Evolutionary conservation across 2,113 vertebrate species (phyloP).

Genomic region (Brienomyrus brachyistius): DNA sequence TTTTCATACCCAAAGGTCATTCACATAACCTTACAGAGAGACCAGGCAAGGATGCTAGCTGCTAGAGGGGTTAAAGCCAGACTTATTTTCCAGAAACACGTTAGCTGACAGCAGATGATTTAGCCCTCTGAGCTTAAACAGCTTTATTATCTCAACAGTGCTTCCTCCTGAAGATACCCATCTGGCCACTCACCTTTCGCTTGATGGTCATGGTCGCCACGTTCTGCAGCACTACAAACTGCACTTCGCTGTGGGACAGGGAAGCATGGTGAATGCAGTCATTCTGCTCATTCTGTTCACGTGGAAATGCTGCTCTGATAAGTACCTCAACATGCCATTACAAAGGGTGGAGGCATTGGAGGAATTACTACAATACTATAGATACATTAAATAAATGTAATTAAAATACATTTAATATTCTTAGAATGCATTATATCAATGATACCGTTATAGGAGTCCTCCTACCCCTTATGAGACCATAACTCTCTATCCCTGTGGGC

Average conservation of each 20-base stretch:
- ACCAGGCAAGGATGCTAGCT: background rate
- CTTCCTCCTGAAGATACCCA: background rate
- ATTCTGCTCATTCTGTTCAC: too few relatives aligned
- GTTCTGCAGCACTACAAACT: constrained; percentile 94
- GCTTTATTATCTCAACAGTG: background rate
- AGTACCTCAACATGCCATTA: background rate
- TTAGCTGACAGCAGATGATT: background rate
- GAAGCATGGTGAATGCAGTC: background rate
- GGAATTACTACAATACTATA: background rate
- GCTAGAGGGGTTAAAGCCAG: background rate
- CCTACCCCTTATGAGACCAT: background rate
- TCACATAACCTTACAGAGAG: background rate
- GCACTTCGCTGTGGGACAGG: constrained; percentile 76
- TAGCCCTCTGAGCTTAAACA: background rate
- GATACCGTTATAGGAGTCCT: background rate
- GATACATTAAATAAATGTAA: background rate
- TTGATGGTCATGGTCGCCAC: constrained; percentile 98
- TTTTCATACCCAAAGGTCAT: background rate
- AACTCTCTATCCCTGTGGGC: background rate
- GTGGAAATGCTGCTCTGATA: background rate
- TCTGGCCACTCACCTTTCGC: constrained; percentile 71
- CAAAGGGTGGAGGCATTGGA: background rate
- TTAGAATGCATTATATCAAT: background rate
- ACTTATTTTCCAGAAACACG: background rate
- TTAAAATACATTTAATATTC: background rate